These are phyloP conservation scores for Drosophila mimica DNA, from an alignment of 2,888 invertebrate species.

Conservation along the genomic window DNA sequence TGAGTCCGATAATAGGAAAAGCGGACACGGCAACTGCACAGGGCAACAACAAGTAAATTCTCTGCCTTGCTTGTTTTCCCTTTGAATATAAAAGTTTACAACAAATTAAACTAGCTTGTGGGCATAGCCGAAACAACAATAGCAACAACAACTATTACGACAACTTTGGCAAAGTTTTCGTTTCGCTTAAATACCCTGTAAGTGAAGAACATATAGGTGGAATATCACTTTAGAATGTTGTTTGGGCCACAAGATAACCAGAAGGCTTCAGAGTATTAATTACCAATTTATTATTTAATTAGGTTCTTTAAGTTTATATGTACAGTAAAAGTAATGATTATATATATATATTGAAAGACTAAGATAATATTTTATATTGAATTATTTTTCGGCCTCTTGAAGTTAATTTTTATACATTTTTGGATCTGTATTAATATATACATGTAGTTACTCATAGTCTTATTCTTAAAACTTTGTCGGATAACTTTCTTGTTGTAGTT, in stretches of 20 bases:
- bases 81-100: slow-evolving; percentile 70
- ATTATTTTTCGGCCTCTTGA: neutral
- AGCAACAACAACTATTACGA: slow-evolving; percentile 18
- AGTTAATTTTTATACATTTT: neutral
- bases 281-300: neutral
- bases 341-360: neutral
- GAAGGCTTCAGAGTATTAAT: neutral
- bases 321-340: neutral
- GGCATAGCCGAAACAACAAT: slow-evolving; percentile 45
- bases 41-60: slow-evolving; percentile 36
- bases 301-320: neutral
- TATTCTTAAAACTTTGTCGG: neutral
- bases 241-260: neutral
- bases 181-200: slow-evolving; percentile 38
- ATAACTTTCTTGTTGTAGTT: slow-evolving; percentile 22
- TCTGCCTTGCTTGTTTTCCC: slow-evolving; percentile 57
- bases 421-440: neutral
- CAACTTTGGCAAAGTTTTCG: slow-evolving; percentile 35
- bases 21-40: slow-evolving; percentile 25
- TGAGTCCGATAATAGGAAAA: slow-evolving; percentile 17
- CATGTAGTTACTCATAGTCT: neutral
- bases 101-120: slow-evolving; percentile 78
- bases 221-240: neutral
- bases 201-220: no score
- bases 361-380: neutral